These are phyloP conservation scores for Venturia canescens DNA, from an alignment of 1,140 invertebrate genomes.

Conservation along the genomic window DNA sequence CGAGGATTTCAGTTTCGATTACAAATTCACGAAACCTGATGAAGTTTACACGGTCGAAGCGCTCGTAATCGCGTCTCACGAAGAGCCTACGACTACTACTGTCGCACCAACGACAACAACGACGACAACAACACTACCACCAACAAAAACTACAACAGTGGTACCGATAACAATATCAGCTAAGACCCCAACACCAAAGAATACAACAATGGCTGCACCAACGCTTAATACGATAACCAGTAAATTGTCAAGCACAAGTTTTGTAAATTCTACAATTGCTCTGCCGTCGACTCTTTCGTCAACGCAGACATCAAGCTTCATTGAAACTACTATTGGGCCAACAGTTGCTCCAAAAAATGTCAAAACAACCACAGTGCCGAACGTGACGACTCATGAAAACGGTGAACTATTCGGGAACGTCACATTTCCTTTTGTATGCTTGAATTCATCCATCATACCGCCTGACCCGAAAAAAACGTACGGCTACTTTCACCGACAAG, in stretches of 20 bases:
- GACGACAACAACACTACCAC: constrained; percentile 51
- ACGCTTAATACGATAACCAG: constrained; percentile 73
- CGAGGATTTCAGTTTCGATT: constrained; percentile 78
- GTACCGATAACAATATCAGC: constrained; percentile 64
- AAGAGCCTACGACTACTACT: constrained; percentile 80
- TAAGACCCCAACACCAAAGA: constrained; percentile 50
- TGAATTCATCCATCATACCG: constrained; percentile 79
- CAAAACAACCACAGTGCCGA: constrained; percentile 51
- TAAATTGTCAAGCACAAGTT: constrained; percentile 45
- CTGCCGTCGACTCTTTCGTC: background rate
- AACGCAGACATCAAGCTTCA: constrained; percentile 61
- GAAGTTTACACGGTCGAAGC: constrained; percentile 82
- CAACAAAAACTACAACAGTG: constrained; percentile 77
- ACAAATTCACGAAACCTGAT: constrained; percentile 81
- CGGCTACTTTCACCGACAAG: constrained; percentile 82
- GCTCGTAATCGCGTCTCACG: constrained; percentile 82
- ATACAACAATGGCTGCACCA: constrained; percentile 41
- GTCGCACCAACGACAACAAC: constrained; percentile 70
- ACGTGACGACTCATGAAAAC: constrained; percentile 50
- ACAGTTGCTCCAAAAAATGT: constrained; percentile 53
- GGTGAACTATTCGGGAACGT: constrained; percentile 52
- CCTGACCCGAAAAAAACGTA: constrained; percentile 83
- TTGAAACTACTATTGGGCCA: background rate
- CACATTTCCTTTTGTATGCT: constrained; percentile 78
- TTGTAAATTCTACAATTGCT: constrained; percentile 55